Percentiles rank a stretch among this genome's conserved stretches.
Evolutionary conservation across 2,888 invertebrate species (phyloP).

Genomic region (Fissipunctia ypsillon): DNA sequence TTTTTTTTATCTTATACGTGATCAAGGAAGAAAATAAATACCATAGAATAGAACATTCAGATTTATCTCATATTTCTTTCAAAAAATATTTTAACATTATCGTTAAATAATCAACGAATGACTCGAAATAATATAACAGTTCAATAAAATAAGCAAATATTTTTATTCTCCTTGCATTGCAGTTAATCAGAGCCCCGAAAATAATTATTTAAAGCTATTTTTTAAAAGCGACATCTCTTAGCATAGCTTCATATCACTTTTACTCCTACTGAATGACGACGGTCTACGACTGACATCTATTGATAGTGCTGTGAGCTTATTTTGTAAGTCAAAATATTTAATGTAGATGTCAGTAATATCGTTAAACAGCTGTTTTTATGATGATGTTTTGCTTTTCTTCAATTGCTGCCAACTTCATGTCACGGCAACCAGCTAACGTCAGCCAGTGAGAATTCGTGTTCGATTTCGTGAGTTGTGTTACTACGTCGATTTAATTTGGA

Average conservation of each 20-base stretch:
- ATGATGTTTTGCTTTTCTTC: conserved; percentile 78
- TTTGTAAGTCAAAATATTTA: not conserved
- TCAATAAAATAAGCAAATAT: not conserved
- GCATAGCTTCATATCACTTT: not conserved
- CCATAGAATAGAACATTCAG: not conserved
- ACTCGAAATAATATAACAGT: not conserved
- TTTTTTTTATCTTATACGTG: not conserved
- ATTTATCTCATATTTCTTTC: not conserved
- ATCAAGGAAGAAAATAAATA: not conserved
- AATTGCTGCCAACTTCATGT: conserved; percentile 79
- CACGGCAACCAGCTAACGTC: conserved; percentile 67
- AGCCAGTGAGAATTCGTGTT: conserved; percentile 75
- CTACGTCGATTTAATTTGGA: conserved; percentile 70
- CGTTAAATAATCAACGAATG: not conserved
- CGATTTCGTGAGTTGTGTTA: conserved; percentile 71
- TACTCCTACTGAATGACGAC: not conserved
- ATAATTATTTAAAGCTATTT: not conserved
- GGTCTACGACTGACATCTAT: conserved; percentile 51
- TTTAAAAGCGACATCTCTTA: conserved; percentile 32
- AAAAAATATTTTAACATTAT: not conserved
- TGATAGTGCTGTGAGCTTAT: too few species aligned
- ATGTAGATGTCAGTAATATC: conserved; percentile 57
- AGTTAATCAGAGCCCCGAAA: not conserved
- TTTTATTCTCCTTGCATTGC: not conserved
- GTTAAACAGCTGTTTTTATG: conserved; percentile 80